Base-by-base conservation (phyloP, 2,888 invertebrate species). In the Omphaloscelis lunosa region DNA sequence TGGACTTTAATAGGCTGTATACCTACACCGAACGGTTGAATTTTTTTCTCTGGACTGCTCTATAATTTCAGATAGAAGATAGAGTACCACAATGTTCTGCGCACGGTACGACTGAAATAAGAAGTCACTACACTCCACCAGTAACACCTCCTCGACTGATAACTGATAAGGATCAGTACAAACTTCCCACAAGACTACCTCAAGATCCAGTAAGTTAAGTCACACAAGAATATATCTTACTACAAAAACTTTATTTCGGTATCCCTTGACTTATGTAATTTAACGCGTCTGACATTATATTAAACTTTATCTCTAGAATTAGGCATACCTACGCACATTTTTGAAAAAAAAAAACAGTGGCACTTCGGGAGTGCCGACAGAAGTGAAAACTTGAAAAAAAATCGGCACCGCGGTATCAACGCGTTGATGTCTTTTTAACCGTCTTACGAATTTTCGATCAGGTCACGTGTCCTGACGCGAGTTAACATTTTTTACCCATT, bases 121-220 rank as follows among this genome's bases (percentile, higher is more conserved):
- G 89, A 69, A 91, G 89, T 59, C 89, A 91, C 0, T 96, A 91
- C 80, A 87, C 86, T 7, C 63, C 83, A 51, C 95, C 94, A 9
- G 74, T 67, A 0, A 82, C 81, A 2, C 84, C 93, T 11, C 80
- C 94, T 8, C 89, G 93, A 45, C 75, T 96, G 62, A 90, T 94
- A 4, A 95, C 95, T 0, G 88, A 94, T 29, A 96, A 96, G 74
- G 92, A 95, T 61, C 95, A 95, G 76, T 93, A 89, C 78, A 94
- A 93, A 74, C 91, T 94, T 68, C 93, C 93, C 2, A 87, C 88
- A 23, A 90, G 85, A 45, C 70, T 94, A 8, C 84, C 85, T 11
- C 72, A 77, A 12, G 86, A 91, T 17, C 89, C 90, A 66, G 95
- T 95, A 91, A 93, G 90, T n/a, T 7, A 2, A 20, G 12, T 17